Percentiles rank a stretch among this genome's conserved stretches.
Conservation (phyloP, 2,888 invertebrate species). For the Netelia inedita region DNA sequence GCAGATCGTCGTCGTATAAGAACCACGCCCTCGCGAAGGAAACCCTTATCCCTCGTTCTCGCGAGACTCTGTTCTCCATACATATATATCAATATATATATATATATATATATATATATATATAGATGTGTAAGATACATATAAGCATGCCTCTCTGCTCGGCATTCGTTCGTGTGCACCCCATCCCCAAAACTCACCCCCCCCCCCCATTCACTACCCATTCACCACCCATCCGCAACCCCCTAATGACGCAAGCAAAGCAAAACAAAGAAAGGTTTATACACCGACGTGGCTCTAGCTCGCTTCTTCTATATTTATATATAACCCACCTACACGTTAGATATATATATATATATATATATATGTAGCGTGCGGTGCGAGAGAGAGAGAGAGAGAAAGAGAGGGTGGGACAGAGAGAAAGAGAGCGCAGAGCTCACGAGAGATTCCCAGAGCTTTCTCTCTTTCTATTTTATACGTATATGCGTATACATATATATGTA, state of each 20-base stretch:
- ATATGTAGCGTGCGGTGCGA: constrained; percentile 7
- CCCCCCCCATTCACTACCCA: constrained; percentile 67
- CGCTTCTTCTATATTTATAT: constrained; percentile 38
- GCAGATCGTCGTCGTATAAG: constrained; percentile 79
- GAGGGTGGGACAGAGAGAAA: constrained; percentile 11
- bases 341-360: constrained; percentile 23
- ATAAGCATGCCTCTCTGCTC: constrained; percentile 50
- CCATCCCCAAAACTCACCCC: constrained; percentile 66
- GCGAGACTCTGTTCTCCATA: neutral
- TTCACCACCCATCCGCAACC: constrained; percentile 78
- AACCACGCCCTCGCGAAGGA: constrained; percentile 83
- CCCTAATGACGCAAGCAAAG: constrained; percentile 87
- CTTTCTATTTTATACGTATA: constrained; percentile 50
- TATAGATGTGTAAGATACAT: neutral
- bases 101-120: neutral
- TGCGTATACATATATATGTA: constrained; percentile 12
- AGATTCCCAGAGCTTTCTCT: constrained; percentile 75
- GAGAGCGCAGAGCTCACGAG: constrained; percentile 19
- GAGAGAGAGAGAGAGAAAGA: constrained; percentile 21
- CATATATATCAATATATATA: neutral
- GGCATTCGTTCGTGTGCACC: constrained; percentile 72
- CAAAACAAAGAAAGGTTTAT: constrained; percentile 87
- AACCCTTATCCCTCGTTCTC: constrained; percentile 38
- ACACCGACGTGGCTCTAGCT: constrained; percentile 82
- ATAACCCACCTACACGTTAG: neutral